Conservation (phyloP, 2,797 vertebrate genomes). For the Fistularia commersonii region DNA sequence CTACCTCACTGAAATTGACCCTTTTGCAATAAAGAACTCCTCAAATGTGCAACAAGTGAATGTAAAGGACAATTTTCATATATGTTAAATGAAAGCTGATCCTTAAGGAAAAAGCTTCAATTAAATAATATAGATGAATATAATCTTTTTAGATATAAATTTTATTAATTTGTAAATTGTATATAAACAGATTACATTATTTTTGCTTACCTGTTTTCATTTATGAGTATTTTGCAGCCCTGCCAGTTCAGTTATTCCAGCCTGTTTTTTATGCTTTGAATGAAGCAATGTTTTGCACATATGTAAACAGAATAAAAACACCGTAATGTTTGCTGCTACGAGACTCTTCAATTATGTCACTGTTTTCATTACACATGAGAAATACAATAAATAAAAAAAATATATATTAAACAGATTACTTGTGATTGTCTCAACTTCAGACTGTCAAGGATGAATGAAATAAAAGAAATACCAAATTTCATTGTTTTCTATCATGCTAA, state of each 20-base stretch:
- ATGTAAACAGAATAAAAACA: conserved; percentile 81
- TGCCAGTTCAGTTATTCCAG: conserved; percentile 69
- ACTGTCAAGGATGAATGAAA: too few species aligned
- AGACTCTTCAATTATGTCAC: conserved; percentile 7
- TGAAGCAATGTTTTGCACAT: conserved; percentile 86
- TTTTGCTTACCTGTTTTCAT: conserved; percentile 84
- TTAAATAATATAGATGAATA: conserved; percentile 79
- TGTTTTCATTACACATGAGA: background rate
- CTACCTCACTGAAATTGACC: conserved; percentile 88
- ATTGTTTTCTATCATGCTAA: too few species aligned
- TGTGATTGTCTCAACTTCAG: too few species aligned
- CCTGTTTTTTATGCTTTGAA: conserved; percentile 70
- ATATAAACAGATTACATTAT: conserved; percentile 86
- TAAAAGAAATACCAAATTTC: too few species aligned
- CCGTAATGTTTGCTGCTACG: conserved; percentile 72
- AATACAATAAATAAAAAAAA: too few species aligned
- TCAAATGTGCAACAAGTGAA: conserved; percentile 68
- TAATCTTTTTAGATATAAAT: conserved; percentile 80
- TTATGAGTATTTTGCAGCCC: conserved; percentile 60
- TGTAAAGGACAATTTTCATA: conserved; percentile 62
- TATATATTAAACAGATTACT: too few species aligned
- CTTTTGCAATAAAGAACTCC: conserved; percentile 56
- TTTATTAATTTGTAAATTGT: conserved; percentile 88
- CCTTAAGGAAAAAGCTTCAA: conserved; percentile 64
- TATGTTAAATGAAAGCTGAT: conserved; percentile 36